Conservation (phyloP, 2,888 invertebrate genomes). For the Oscheius sp. region DNA sequence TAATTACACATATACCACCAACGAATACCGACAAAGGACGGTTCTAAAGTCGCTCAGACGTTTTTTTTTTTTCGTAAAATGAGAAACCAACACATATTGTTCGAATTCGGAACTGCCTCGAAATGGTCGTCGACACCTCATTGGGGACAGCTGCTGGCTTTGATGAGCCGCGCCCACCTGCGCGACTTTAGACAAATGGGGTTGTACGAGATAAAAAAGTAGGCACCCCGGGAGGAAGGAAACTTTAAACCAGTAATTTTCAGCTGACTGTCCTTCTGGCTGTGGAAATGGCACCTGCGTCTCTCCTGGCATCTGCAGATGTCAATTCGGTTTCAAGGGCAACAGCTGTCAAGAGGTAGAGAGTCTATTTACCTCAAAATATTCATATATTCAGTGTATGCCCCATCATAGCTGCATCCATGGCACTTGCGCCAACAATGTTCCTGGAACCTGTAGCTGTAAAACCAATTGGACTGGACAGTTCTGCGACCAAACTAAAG, state of each 20-base stretch:
- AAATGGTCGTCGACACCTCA: constrained; percentile 27
- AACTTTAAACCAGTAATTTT: constrained; percentile 6
- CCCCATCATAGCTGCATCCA: constrained; percentile 13
- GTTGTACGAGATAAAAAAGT: not conserved
- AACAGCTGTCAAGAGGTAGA: constrained; percentile 15
- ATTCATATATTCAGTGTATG: constrained; percentile 9
- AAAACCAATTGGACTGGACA: constrained; percentile 13
- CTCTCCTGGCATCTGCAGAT: constrained; percentile 22
- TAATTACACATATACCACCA: constrained; percentile 20
- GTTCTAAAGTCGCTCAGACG: not conserved
- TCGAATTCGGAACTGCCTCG: constrained; percentile 21
- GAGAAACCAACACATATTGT: constrained; percentile 20
- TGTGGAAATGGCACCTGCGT: constrained; percentile 31
- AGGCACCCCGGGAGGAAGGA: not conserved
- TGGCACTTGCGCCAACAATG: constrained; percentile 21
- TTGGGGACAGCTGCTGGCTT: constrained; percentile 29
- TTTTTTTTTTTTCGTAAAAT: not conserved
- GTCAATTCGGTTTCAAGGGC: constrained; percentile 24
- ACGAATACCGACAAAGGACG: constrained; percentile 22
- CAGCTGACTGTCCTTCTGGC: constrained; percentile 26
- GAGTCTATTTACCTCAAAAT: not conserved
- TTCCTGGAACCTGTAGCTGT: constrained; percentile 24
- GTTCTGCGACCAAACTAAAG: constrained; percentile 8
- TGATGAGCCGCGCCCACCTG: constrained; percentile 29
- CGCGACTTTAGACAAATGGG: constrained; percentile 18